A percentile compares a stretch with the other conserved stretches of the same genome.
Evolutionary conservation across 2,113 vertebrate species (phyloP).

Genomic region (Megatriorchis doriae): DNA sequence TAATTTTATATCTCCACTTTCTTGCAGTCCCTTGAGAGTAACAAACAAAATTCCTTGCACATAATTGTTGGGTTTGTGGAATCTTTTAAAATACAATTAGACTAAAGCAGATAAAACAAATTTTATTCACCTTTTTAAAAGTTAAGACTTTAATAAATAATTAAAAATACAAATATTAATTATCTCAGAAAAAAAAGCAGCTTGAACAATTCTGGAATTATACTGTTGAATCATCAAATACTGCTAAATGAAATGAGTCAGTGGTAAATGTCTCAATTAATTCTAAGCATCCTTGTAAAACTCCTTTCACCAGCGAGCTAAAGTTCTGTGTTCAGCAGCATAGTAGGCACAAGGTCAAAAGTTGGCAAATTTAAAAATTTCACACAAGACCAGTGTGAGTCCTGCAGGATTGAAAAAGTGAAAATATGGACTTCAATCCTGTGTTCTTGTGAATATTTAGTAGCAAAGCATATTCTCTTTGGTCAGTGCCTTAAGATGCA

Average conservation of each 20-base stretch:
- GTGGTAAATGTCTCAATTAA: neutral
- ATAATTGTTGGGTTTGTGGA: neutral
- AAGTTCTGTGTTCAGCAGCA: neutral
- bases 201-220: neutral
- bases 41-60: neutral
- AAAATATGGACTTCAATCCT: neutral
- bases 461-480: neutral
- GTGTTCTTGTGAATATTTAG: neutral
- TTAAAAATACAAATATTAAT: neutral
- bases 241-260: neutral
- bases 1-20: neutral
- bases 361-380: neutral
- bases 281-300: neutral
- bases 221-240: neutral
- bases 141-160: neutral
- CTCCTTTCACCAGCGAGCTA: neutral
- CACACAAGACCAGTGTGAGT: neutral
- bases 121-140: neutral
- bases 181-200: neutral
- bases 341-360: neutral
- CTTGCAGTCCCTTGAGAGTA: neutral
- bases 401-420: neutral
- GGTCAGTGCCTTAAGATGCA: neutral
- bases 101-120: neutral
- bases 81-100: neutral